phyloP scores from a whole-genome alignment of 2,113 vertebrate genomes.

The Diadophis punctatus region DNA sequence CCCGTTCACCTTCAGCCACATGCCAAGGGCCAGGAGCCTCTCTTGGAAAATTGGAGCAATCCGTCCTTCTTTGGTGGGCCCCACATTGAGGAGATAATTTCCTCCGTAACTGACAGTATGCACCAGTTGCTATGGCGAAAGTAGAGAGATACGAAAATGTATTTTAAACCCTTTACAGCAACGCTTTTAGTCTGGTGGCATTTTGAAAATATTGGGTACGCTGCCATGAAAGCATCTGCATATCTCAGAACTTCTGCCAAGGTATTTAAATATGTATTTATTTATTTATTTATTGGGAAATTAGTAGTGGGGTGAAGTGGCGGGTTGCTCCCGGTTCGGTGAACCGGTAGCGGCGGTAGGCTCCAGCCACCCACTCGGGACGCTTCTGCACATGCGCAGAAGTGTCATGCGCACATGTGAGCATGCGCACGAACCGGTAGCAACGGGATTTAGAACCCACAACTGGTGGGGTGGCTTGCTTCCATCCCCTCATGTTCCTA shows the following conservation, averaged over 20 bases:
- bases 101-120: conserved; percentile 85
- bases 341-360: no score
- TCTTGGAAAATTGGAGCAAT: conserved; percentile 88
- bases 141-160: not conserved
- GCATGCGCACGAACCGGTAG: no score
- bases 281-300: no score
- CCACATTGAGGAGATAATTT: conserved; percentile 94
- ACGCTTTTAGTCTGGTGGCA: not conserved
- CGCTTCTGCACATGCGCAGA: no score
- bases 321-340: no score
- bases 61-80: conserved; percentile 86
- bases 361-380: no score
- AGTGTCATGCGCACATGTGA: no score
- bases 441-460: no score
- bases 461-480: no score
- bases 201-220: not conserved
- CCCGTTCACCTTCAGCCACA: conserved; percentile 84
- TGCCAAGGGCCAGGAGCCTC: conserved; percentile 81
- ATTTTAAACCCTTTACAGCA: not conserved
- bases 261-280: not conserved
- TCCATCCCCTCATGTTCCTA: no score
- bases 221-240: not conserved
- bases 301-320: no score
- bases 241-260: not conserved
- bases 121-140: conserved; percentile 79